A percentile compares a stretch with the other conserved stretches of the same genome.
Conservation (phyloP, 1,140 invertebrate genomes). For the Mya arenaria region DNA sequence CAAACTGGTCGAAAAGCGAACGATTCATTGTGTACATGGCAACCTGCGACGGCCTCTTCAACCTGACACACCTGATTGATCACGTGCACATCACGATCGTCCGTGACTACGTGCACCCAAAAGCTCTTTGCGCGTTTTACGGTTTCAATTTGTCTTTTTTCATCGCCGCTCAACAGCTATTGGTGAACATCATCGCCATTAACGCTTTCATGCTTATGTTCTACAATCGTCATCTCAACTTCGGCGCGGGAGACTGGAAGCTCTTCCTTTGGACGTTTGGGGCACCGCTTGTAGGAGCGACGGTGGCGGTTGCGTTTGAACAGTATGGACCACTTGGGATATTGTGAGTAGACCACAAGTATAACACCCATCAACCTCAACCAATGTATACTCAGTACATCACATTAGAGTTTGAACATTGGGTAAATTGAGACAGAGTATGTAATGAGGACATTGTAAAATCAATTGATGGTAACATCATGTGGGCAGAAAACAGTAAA, state of each 20-base stretch:
- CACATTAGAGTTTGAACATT: too few species aligned
- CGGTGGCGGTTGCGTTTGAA: background rate
- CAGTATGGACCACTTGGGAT: constrained; percentile 26
- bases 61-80: constrained; percentile 22
- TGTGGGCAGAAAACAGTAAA: too few species aligned
- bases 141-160: constrained; percentile 38
- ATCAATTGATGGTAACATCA: too few species aligned
- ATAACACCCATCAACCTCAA: too few species aligned
- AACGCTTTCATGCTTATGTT: constrained; percentile 44
- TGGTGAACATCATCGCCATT: constrained; percentile 35
- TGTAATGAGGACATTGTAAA: too few species aligned
- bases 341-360: constrained; percentile 47
- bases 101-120: constrained; percentile 11
- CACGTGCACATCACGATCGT: constrained; percentile 6
- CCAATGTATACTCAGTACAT: too few species aligned
- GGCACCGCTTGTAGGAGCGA: constrained; percentile 6
- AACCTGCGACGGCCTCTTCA: constrained; percentile 40
- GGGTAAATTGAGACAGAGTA: too few species aligned
- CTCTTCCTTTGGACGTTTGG: constrained; percentile 36
- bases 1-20: constrained; percentile 32
- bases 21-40: constrained; percentile 44
- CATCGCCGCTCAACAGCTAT: constrained; percentile 24
- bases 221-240: constrained; percentile 25
- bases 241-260: constrained; percentile 22
- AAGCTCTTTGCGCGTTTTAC: constrained; percentile 39